A percentile compares a stretch with the other conserved stretches of the same genome.
Conservation (phyloP, 2,113 vertebrate genomes). For the Camelus bactrianus region DNA sequence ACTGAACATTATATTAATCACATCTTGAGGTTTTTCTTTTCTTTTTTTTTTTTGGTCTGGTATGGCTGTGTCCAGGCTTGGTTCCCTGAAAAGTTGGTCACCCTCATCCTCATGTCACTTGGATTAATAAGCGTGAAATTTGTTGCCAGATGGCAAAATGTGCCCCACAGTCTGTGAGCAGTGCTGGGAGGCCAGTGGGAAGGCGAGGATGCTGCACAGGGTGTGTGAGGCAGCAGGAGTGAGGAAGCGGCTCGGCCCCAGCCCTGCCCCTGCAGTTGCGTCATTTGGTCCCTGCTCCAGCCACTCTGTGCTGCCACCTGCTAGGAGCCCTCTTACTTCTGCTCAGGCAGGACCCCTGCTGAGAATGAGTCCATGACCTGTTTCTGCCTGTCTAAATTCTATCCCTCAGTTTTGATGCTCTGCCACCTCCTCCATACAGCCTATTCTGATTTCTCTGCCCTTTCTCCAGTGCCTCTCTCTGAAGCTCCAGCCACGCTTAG, state of each 20-base stretch:
- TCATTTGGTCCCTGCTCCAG: accelerated
- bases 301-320: not conserved
- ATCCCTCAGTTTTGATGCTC: accelerated
- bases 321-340: not conserved
- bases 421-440: not conserved
- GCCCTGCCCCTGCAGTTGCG: too few species aligned
- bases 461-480: not conserved
- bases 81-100: not conserved
- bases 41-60: not conserved
- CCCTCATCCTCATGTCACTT: not conserved
- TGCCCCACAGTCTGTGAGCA: not conserved
- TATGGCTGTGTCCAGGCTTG: not conserved
- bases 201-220: accelerated
- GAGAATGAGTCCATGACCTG: accelerated
- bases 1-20: not conserved
- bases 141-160: not conserved
- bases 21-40: not conserved
- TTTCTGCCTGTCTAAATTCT: not conserved
- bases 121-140: not conserved
- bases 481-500: not conserved
- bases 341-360: not conserved
- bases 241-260: not conserved
- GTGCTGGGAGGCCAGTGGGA: not conserved
- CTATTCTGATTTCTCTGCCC: not conserved
- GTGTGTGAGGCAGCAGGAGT: not conserved